These are phyloP conservation scores for Pygathrix nemaeus DNA, from an alignment of 2,113 vertebrate genomes.

Conservation along the genomic window DNA sequence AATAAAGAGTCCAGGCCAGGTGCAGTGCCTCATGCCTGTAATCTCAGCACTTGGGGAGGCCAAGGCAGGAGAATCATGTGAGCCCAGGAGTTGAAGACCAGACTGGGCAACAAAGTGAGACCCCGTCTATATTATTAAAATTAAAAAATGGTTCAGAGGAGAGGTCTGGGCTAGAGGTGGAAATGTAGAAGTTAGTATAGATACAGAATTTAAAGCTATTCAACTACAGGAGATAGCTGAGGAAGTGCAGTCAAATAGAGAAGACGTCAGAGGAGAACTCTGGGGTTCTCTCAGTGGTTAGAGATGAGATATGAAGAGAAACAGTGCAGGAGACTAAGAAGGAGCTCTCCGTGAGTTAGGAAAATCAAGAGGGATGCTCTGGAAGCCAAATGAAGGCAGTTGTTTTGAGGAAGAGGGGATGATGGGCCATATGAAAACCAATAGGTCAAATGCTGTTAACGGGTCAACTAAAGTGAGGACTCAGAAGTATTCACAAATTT, in stretches of 20 bases:
- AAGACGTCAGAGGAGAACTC: not conserved
- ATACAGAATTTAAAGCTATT: not conserved
- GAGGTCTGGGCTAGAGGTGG: not conserved
- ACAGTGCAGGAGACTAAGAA: not conserved
- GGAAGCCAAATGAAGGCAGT: not conserved
- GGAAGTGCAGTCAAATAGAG: not conserved
- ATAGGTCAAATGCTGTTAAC: not conserved
- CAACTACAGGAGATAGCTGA: not conserved
- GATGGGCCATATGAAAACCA: not conserved
- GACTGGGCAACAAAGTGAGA: not conserved
- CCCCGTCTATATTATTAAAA: not conserved
- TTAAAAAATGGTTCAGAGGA: not conserved
- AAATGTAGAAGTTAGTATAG: not conserved
- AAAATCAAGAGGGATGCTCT: not conserved
- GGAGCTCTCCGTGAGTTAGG: not conserved
- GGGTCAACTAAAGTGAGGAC: not conserved
- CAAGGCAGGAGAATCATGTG: not conserved
- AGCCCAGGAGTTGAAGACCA: not conserved
- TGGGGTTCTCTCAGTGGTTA: not conserved
- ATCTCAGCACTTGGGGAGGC: not conserved
- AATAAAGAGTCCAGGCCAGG: not conserved
- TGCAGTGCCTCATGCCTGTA: not conserved
- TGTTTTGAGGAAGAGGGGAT: not conserved
- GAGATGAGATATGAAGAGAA: not conserved
- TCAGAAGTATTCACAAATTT: not conserved